phyloP scores from a whole-genome alignment of 2,888 invertebrate genomes.

The Nebria salina region DNA sequence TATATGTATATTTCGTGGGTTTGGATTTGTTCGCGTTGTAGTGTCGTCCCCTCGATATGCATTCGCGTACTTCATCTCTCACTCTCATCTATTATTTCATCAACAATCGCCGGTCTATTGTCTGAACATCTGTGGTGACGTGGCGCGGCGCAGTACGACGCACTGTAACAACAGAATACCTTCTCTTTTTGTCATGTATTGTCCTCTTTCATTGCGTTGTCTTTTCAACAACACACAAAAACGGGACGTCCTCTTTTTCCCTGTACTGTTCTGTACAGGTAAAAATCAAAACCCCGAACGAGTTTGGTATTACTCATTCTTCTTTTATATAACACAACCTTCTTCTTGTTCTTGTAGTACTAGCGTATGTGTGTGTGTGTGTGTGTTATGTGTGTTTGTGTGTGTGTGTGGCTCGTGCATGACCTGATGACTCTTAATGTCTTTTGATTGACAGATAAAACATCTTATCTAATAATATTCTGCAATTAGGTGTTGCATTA shows the following conservation, averaged over 20 bases:
- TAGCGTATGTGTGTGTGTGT: background rate
- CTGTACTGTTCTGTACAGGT: constrained; percentile 14
- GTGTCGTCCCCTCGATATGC: constrained; percentile 52
- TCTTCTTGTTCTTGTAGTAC: background rate
- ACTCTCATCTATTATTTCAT: constrained; percentile 59
- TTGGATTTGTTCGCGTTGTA: too few relatives aligned
- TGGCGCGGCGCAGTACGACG: background rate
- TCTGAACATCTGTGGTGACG: constrained; percentile 59
- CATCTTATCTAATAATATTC: too few relatives aligned
- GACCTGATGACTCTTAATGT: constrained; percentile 10
- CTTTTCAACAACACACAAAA: constrained; percentile 3
- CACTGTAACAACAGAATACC: constrained; percentile 39
- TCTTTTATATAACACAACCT: background rate
- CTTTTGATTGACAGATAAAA: background rate
- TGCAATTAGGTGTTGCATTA: too few relatives aligned
- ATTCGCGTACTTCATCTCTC: constrained; percentile 54
- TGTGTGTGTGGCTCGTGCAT: background rate
- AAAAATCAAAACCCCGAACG: background rate
- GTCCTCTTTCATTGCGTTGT: constrained; percentile 40
- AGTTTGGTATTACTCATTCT: background rate
- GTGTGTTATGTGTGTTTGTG: background rate
- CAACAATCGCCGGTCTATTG: constrained; percentile 60
- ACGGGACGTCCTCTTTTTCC: background rate
- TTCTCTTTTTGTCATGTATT: constrained; percentile 34
- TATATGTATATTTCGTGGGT: too few relatives aligned